phyloP scores from a whole-genome alignment of 2,888 invertebrate species.

The Microchrysa polita region DNA sequence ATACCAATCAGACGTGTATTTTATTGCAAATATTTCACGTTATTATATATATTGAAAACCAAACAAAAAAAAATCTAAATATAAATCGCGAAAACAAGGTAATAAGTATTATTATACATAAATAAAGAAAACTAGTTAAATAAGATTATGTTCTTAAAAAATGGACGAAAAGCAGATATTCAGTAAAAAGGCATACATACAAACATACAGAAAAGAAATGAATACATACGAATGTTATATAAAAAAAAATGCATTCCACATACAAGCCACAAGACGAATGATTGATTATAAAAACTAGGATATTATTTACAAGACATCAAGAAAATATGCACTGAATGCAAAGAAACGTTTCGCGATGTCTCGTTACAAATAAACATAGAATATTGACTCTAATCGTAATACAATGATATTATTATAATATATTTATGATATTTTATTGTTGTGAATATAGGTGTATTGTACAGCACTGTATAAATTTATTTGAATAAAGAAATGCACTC shows the following conservation, averaged over 20 bases:
- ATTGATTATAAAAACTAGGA: constrained; percentile 1
- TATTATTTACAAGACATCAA: background rate
- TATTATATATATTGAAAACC: background rate
- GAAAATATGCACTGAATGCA: background rate
- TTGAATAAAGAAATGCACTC: constrained; percentile 49
- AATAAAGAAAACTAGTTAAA: constrained; percentile 8
- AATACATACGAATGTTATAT: background rate
- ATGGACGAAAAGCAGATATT: constrained; percentile 8
- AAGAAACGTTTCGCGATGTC: background rate
- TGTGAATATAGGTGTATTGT: constrained; percentile 49
- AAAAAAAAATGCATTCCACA: too few species aligned
- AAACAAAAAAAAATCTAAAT: constrained; percentile 1
- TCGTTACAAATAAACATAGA: constrained; percentile 5
- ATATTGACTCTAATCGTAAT: constrained; percentile 18
- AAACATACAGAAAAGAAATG: background rate
- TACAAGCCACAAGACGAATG: too few species aligned
- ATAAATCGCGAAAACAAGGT: too few species aligned
- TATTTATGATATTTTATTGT: constrained; percentile 42
- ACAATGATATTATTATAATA: constrained; percentile 40
- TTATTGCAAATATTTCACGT: constrained; percentile 31
- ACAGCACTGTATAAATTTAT: constrained; percentile 48
- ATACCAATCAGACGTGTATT: constrained; percentile 27
- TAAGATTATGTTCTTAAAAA: constrained; percentile 5
- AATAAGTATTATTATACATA: constrained; percentile 29
- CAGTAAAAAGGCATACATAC: too few species aligned